These are phyloP conservation scores for Polypterus bichir DNA, from an alignment of 2,113 vertebrate species.

Conservation along the genomic window DNA sequence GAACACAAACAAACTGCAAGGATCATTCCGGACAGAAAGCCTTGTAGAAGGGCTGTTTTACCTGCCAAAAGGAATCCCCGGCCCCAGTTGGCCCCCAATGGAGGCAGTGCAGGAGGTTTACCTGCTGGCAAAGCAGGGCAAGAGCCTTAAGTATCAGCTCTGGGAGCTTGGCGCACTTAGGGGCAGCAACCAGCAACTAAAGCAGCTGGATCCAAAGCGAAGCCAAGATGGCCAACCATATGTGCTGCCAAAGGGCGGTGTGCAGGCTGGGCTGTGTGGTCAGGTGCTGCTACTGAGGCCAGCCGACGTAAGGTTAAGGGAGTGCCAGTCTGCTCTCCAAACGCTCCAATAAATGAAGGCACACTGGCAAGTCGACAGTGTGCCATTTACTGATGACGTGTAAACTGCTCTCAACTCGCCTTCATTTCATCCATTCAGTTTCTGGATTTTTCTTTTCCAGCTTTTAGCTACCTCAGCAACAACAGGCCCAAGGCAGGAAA, in stretches of 20 bases:
- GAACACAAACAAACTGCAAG: constrained; percentile 20
- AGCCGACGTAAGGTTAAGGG: too few species aligned
- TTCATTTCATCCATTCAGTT: too few species aligned
- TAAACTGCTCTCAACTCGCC: too few species aligned
- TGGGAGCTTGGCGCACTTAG: constrained; percentile 54
- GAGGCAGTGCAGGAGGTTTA: constrained; percentile 27
- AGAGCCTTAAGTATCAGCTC: constrained; percentile 71
- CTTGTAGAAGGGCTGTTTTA: constrained; percentile 18
- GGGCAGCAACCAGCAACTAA: constrained; percentile 70
- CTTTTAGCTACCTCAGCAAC: too few species aligned
- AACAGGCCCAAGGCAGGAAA: too few species aligned
- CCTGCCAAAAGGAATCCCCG: neutral
- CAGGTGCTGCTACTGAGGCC: constrained; percentile 50
- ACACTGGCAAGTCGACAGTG: too few species aligned
- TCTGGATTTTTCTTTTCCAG: too few species aligned
- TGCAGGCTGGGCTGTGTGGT: constrained; percentile 62
- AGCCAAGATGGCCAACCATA: constrained; percentile 50
- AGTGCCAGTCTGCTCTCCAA: too few species aligned
- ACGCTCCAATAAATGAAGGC: too few species aligned
- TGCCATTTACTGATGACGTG: too few species aligned
- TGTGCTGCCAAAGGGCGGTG: constrained; percentile 58
- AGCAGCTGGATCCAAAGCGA: constrained; percentile 55
- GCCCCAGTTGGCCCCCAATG: neutral
- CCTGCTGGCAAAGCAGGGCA: constrained; percentile 72
- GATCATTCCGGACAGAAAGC: constrained; percentile 19